Evolutionary conservation across 2,797 vertebrate species (phyloP).

Genomic region (Esox masquinongy): DNA sequence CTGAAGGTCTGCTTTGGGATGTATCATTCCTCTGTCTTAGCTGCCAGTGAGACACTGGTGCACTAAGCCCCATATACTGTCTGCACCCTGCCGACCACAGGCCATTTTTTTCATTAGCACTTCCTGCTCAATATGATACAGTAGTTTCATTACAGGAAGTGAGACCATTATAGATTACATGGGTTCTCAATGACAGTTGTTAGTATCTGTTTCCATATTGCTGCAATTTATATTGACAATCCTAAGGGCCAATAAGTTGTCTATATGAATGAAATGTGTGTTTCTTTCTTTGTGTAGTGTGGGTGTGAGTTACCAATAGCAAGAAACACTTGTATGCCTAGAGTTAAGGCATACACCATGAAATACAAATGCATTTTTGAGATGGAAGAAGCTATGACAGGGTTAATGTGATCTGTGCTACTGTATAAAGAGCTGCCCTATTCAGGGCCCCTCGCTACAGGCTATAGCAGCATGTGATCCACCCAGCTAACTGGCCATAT

Average conservation of each 20-base stretch:
- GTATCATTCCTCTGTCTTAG: not conserved
- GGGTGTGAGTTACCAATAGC: not conserved
- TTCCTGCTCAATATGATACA: not conserved
- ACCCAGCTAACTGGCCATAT: slow-evolving; percentile 2
- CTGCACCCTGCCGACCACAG: not conserved
- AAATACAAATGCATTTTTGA: not conserved
- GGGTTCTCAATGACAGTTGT: not conserved
- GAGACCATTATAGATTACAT: not conserved
- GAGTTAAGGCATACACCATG: not conserved
- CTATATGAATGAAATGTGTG: not conserved
- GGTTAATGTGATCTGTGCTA: slow-evolving; percentile 14
- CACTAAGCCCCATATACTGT: not conserved
- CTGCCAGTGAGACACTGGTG: slow-evolving; percentile 8
- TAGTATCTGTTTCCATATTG: not conserved
- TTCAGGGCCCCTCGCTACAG: slow-evolving; percentile 31
- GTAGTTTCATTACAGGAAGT: not conserved
- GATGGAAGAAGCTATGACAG: slow-evolving; percentile 13
- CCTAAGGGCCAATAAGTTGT: not conserved
- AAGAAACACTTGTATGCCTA: not conserved
- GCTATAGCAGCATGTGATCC: slow-evolving; percentile 47
- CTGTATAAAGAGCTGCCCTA: slow-evolving; percentile 46
- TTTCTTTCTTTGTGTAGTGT: not conserved
- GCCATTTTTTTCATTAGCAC: not conserved
- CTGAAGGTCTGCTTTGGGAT: not conserved
- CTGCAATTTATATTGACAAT: not conserved